Conservation (phyloP, 2,888 invertebrate species). For the Perithous albicinctus region DNA sequence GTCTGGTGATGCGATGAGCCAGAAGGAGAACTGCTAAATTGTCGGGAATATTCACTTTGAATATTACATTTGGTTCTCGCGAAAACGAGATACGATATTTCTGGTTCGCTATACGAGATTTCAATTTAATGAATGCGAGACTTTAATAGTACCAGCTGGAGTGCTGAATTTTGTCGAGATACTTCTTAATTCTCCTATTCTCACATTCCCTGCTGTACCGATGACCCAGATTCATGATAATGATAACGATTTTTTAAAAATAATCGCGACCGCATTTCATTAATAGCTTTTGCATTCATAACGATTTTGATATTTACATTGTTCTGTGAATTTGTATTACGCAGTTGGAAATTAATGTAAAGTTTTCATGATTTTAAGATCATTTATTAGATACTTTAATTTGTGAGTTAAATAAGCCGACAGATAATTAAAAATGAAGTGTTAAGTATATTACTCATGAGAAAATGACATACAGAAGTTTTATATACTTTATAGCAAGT, state of each 20-base stretch:
- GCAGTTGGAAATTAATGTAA: neutral
- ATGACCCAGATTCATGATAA: neutral
- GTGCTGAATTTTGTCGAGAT: neutral
- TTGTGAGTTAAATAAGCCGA: neutral
- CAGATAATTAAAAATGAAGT: too few species aligned
- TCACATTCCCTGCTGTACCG: neutral
- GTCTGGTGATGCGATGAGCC: neutral
- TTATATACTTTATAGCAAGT: too few species aligned
- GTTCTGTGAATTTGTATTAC: neutral
- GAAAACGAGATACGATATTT: conserved; percentile 4
- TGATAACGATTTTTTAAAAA: neutral
- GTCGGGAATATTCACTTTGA: conserved; percentile 19
- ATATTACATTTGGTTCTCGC: neutral
- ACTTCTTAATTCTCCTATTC: neutral
- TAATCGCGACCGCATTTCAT: neutral
- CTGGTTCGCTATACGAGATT: neutral
- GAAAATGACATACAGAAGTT: too few species aligned
- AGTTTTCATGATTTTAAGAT: neutral
- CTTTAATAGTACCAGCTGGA: neutral
- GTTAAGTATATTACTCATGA: too few species aligned
- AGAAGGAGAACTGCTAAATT: conserved; percentile 18
- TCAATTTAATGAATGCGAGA: neutral
- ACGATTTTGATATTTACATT: neutral
- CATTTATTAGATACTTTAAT: neutral
- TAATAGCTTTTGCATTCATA: neutral